Evolutionary conservation across 1,140 invertebrate genomes (phyloP), one percentile per base, ranked within the genome.

Genomic region (Belonocnema kinseyi): DNA sequence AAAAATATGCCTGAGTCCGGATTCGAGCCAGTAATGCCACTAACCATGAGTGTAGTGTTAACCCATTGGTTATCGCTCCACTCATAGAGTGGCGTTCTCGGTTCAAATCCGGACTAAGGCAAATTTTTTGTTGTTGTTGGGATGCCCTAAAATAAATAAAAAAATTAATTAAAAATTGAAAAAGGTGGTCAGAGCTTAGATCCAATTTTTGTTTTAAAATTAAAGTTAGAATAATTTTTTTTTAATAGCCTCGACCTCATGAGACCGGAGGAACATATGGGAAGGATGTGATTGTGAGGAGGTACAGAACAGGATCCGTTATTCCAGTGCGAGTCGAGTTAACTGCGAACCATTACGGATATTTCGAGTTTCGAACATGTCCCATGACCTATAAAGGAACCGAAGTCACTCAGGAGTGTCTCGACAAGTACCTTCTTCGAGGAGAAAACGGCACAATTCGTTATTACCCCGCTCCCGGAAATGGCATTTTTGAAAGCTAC

Each of bases 361-460:
- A 94, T 89, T 98, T 98, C 85, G 96, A 98, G 86, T 98, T 98
- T 90, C 93, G 96, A 75, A 84, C 97, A 0, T 98, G 97, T 86
- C 94, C 96, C 0, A 92, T 93, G 86, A 93, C 92, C 51, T 88
- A 88, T 76, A 89, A 52, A 52, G 89, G 85, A 79, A 93, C 92
- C 77, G 92, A 92, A 61, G 94, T 94, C 0, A 94, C 93, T 1
- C 95, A 97, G 84, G 93, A 94, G 0, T 98, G 97, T 83, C 90
- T 98, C 33, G 95, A 97, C 85, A 90, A 94, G 80, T 90, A 97
- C 87, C 81, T 96, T 0, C 90, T 98, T 0, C 86, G 91, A 61
- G 89, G 94, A 58, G 90, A 92, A 16, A 92, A 93, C 40, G 92
- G 89, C 16, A 90, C 87, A 10, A 87, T 91, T 7, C 92, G 93